These are phyloP conservation scores for Drosophila sproati DNA, from an alignment of 1,140 invertebrate genomes.

Conservation along the genomic window DNA sequence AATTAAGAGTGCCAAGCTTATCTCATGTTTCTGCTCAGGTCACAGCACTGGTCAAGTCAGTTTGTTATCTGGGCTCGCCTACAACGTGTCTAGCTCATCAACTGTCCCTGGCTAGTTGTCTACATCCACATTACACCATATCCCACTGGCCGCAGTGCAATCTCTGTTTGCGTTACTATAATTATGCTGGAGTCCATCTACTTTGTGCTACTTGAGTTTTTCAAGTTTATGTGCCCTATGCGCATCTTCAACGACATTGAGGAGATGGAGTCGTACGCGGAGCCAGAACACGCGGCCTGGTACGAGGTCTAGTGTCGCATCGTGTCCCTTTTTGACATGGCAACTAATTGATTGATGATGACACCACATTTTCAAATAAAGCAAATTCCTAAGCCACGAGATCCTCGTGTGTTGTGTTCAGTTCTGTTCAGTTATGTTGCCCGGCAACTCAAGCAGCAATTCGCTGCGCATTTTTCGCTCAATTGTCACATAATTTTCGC, in stretches of 20 bases:
- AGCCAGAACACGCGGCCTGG: slow-evolving; percentile 44
- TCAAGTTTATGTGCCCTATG: slow-evolving; percentile 54
- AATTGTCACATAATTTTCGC: slow-evolving; percentile 80
- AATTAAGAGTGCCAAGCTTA: not conserved
- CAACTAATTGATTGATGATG: slow-evolving; percentile 74
- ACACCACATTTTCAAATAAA: slow-evolving; percentile 52
- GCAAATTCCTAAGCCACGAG: slow-evolving; percentile 20
- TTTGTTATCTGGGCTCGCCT: slow-evolving; percentile 55
- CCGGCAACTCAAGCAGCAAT: slow-evolving; percentile 28
- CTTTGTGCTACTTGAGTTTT: slow-evolving; percentile 59
- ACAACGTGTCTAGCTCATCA: slow-evolving; percentile 42
- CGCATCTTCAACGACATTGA: slow-evolving; percentile 56
- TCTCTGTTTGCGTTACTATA: slow-evolving; percentile 3
- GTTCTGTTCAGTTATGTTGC: slow-evolving; percentile 1
- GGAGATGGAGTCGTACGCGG: slow-evolving; percentile 32
- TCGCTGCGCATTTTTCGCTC: slow-evolving; percentile 46
- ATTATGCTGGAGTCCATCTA: slow-evolving; percentile 52
- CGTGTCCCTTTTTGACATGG: slow-evolving; percentile 15
- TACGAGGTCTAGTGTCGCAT: slow-evolving; percentile 41
- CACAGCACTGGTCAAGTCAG: slow-evolving; percentile 41
- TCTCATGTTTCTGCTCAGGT: not conserved
- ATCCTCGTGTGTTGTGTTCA: too few species aligned
- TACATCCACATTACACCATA: slow-evolving; percentile 32
- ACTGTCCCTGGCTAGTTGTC: slow-evolving; percentile 1
- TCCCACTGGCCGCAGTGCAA: slow-evolving; percentile 21